A percentile compares a stretch with the other conserved stretches of the same genome.
These are phyloP conservation scores for Creontiades dilutus DNA, from an alignment of 2,888 invertebrate species.

Conservation along the genomic window DNA sequence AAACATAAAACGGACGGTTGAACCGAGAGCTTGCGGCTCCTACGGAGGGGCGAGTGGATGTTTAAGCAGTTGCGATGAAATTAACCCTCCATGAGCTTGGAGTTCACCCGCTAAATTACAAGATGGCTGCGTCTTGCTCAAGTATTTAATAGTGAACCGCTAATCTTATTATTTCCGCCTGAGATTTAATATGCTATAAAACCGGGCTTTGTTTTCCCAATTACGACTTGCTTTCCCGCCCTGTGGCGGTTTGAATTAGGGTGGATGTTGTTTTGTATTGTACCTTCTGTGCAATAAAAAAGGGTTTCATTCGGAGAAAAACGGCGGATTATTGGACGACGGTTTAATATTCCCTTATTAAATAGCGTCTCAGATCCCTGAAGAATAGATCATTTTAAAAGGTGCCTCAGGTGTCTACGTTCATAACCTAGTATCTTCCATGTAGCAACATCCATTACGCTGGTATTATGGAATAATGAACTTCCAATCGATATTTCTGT, in stretches of 20 bases:
- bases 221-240: slow-evolving; percentile 21
- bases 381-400: too few species aligned
- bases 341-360: too few species aligned
- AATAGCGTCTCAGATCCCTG: too few species aligned
- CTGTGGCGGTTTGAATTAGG: not conserved
- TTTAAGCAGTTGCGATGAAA: slow-evolving; percentile 60
- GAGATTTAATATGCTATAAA: slow-evolving; percentile 59
- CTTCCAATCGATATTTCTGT: too few species aligned
- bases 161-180: slow-evolving; percentile 58
- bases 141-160: slow-evolving; percentile 57
- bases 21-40: slow-evolving; percentile 24
- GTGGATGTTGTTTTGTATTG: not conserved
- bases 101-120: slow-evolving; percentile 60
- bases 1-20: slow-evolving; percentile 51
- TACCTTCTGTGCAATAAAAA: not conserved
- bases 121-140: slow-evolving; percentile 55
- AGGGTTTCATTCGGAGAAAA: not conserved
- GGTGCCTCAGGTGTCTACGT: too few species aligned
- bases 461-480: too few species aligned
- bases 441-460: too few species aligned
- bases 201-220: slow-evolving; percentile 52
- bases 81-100: slow-evolving; percentile 54
- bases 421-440: too few species aligned
- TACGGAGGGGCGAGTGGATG: slow-evolving; percentile 26
- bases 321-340: not conserved